Conservation (phyloP, 2,888 invertebrate species). For the Leptinotarsa rubiginosa region DNA sequence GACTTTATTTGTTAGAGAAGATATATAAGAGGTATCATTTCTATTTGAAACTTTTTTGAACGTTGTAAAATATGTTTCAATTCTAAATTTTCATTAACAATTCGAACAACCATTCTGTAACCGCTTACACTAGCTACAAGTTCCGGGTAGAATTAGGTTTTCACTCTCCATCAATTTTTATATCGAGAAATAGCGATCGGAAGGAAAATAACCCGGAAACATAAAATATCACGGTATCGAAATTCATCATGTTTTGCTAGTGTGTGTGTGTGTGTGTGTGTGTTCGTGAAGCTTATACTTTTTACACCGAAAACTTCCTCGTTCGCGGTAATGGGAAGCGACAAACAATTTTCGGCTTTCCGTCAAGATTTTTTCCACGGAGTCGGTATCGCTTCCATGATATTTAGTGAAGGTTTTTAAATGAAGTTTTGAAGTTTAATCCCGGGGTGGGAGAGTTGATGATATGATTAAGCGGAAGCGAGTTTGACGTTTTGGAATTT, state of each 20-base stretch:
- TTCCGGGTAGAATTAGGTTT: not conserved
- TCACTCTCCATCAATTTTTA: conserved; percentile 16
- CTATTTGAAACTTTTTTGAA: too few relatives aligned
- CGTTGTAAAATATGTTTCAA: too few relatives aligned
- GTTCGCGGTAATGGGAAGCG: conserved; percentile 37
- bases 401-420: conserved; percentile 15
- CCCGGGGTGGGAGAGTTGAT: not conserved
- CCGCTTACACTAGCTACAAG: not conserved
- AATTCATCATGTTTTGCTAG: conserved; percentile 29
- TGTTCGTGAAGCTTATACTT: conserved; percentile 38
- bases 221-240: conserved; percentile 36
- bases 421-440: conserved; percentile 17
- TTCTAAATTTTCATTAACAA: not conserved
- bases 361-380: conserved; percentile 26
- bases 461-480: conserved; percentile 10
- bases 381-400: conserved; percentile 4
- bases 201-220: conserved; percentile 38
- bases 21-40: too few relatives aligned
- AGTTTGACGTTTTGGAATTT: conserved; percentile 12
- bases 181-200: conserved; percentile 16
- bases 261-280: conserved; percentile 29
- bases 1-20: too few relatives aligned
- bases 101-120: not conserved
- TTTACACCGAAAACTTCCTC: conserved; percentile 40
- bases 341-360: conserved; percentile 41